These are phyloP conservation scores for Amblyraja radiata DNA, from an alignment of 2,797 vertebrate species.

Conservation along the genomic window DNA sequence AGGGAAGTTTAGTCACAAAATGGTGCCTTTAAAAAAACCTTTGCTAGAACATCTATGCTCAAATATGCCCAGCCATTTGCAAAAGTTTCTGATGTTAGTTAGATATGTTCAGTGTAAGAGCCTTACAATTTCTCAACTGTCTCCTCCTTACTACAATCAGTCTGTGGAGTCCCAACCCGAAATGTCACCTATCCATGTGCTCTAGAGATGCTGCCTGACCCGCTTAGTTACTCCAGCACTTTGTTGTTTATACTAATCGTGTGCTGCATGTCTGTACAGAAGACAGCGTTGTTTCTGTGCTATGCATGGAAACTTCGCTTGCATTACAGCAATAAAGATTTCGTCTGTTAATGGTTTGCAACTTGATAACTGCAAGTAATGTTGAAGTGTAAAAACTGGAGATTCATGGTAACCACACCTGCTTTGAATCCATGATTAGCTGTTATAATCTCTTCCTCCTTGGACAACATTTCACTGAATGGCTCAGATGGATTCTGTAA, in stretches of 20 bases:
- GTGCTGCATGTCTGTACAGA: background rate
- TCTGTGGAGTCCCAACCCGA: too few species aligned
- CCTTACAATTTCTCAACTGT: background rate
- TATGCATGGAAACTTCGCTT: background rate
- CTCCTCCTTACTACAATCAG: too few species aligned
- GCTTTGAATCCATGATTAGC: background rate
- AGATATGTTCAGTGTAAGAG: background rate
- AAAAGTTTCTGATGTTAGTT: background rate
- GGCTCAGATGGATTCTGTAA: background rate
- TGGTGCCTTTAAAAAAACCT: background rate
- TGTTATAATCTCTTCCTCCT: background rate
- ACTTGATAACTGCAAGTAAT: background rate
- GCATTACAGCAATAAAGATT: background rate
- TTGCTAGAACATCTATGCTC: background rate
- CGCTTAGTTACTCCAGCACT: too few species aligned
- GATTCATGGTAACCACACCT: background rate
- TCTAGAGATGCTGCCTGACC: too few species aligned
- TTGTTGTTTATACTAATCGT: background rate
- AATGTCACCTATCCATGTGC: too few species aligned
- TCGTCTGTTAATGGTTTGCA: background rate
- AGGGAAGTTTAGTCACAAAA: background rate
- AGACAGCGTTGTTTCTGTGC: too few species aligned
- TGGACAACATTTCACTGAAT: background rate
- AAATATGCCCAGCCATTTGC: background rate
- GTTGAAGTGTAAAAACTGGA: background rate